A percentile compares a stretch with the other conserved stretches of the same genome.
These are phyloP conservation scores for Hyla sarda DNA, from an alignment of 2,113 vertebrate genomes.

Conservation along the genomic window DNA sequence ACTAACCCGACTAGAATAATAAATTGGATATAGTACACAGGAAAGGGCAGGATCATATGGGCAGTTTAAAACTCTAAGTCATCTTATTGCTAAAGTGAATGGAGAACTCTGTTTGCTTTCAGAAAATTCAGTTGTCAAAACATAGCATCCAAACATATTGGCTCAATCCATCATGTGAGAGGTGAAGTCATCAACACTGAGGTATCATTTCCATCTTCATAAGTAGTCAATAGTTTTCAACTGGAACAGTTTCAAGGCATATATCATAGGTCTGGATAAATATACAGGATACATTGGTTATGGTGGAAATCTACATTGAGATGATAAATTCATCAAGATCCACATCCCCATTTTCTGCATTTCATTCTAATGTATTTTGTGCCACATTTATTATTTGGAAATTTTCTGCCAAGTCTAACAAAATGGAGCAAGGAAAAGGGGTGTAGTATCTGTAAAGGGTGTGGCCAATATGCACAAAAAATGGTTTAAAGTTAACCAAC, in stretches of 20 bases:
- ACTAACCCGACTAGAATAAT: neutral
- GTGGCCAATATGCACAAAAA: no score
- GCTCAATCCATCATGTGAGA: neutral
- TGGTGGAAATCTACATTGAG: neutral
- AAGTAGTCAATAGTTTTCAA: neutral
- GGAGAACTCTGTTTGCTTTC: neutral
- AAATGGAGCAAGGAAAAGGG: no score
- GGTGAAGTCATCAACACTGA: constrained; percentile 4
- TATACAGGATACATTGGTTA: neutral
- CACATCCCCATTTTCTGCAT: no score
- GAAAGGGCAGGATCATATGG: constrained; percentile 4
- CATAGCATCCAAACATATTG: neutral
- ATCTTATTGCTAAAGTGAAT: neutral
- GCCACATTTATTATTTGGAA: no score
- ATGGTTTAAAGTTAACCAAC: no score
- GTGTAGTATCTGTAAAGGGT: no score
- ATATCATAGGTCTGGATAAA: neutral
- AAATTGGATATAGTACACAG: neutral
- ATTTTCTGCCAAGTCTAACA: no score
- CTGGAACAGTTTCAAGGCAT: neutral
- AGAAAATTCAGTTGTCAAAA: constrained; percentile 4
- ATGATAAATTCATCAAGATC: neutral
- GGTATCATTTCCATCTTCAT: constrained; percentile 1
- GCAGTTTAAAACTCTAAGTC: neutral
- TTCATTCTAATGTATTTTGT: no score